Evolutionary conservation across 1,140 invertebrate genomes (phyloP).

Genomic region (Pemphigus obesinymphae): DNA sequence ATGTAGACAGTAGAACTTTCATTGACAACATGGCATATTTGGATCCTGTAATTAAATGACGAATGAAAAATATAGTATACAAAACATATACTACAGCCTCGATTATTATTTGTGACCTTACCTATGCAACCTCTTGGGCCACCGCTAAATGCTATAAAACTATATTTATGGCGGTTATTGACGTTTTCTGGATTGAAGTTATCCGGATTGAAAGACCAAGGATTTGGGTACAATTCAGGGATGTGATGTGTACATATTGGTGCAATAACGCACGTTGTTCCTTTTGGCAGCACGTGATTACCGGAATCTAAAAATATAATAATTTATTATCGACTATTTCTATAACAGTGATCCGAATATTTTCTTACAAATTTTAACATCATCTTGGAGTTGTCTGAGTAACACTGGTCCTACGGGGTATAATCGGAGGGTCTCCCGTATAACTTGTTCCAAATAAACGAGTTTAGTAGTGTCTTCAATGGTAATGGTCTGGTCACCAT

Average conservation of each 20-base stretch:
- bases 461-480: conserved; percentile 55
- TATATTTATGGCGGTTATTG: conserved; percentile 46
- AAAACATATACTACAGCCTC: no score
- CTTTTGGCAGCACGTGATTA: conserved; percentile 54
- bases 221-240: conserved; percentile 54
- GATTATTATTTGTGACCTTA: conserved; percentile 19
- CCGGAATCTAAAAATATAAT: not conserved
- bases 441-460: conserved; percentile 43
- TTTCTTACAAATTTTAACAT: conserved; percentile 51
- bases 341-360: not conserved
- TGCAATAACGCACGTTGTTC: conserved; percentile 63
- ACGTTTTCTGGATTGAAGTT: conserved; percentile 55
- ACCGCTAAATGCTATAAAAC: conserved; percentile 55
- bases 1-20: conserved; percentile 44
- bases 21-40: conserved; percentile 46
- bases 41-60: conserved; percentile 42
- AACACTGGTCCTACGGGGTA: conserved; percentile 60
- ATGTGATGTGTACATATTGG: conserved; percentile 57
- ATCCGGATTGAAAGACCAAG: conserved; percentile 57
- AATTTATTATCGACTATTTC: not conserved
- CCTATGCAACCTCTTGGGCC: conserved; percentile 56
- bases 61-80: no score
- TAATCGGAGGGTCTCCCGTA: conserved; percentile 44
- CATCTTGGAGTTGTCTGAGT: conserved; percentile 55
- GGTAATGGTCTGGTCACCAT: conserved; percentile 51